phyloP scores from a whole-genome alignment of 2,113 vertebrate genomes.

The Cinclus cinclus region DNA sequence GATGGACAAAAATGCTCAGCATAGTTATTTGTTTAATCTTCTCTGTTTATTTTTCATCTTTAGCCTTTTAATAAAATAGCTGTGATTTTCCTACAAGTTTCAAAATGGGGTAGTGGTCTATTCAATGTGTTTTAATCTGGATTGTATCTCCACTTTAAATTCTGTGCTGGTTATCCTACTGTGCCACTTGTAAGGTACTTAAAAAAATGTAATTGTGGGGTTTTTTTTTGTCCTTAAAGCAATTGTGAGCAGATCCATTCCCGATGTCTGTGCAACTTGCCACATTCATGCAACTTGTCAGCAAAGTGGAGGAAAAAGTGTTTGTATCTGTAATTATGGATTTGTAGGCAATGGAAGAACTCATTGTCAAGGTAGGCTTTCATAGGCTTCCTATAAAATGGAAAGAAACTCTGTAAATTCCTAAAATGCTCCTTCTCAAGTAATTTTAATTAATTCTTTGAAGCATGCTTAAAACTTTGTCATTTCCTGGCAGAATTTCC shows the following conservation, averaged over 20 bases:
- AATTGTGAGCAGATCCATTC: background rate
- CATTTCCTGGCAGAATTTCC: background rate
- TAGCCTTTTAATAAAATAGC: background rate
- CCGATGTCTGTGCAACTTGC: slow-evolving; percentile 85
- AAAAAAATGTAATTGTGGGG: background rate
- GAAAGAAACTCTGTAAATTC: background rate
- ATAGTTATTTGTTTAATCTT: background rate
- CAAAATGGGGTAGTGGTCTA: background rate
- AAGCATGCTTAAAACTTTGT: background rate
- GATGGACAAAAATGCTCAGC: background rate
- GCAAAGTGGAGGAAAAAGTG: slow-evolving; percentile 77
- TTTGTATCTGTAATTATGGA: slow-evolving; percentile 92
- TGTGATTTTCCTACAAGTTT: background rate
- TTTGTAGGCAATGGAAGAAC: slow-evolving; percentile 91
- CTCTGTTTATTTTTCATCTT: background rate
- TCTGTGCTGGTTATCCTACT: background rate
- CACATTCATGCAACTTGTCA: slow-evolving; percentile 87
- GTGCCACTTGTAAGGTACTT: background rate
- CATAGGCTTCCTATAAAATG: background rate
- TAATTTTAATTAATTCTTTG: background rate
- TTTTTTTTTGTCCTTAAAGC: slow-evolving; percentile 32
- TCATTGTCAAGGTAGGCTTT: slow-evolving; percentile 82
- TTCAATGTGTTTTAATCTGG: background rate
- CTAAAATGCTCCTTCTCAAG: background rate
- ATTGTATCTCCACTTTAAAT: background rate